phyloP scores from a whole-genome alignment of 2,888 invertebrate genomes.

The Zygaena filipendulae region DNA sequence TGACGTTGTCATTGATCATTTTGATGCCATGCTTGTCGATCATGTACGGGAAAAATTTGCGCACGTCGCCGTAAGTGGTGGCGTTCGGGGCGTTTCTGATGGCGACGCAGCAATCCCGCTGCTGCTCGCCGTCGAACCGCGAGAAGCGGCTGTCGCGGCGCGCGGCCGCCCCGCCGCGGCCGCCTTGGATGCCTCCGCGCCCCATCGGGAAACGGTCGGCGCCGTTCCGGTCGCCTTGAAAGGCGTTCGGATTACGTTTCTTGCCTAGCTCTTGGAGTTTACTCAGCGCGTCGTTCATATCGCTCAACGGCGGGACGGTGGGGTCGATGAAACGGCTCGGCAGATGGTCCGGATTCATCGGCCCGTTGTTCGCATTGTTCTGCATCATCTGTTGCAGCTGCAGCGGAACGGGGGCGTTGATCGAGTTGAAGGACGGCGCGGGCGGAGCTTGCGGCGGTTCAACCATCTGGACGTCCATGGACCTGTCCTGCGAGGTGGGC shows the following conservation, averaged over 20 bases:
- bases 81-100: constrained; percentile 78
- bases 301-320: no score
- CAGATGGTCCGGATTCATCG: constrained; percentile 16
- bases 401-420: constrained; percentile 16
- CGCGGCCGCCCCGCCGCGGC: constrained; percentile 25
- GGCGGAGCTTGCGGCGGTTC: constrained; percentile 17
- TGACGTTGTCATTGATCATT: constrained; percentile 82
- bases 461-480: constrained; percentile 16
- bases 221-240: constrained; percentile 46
- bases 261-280: constrained; percentile 61
- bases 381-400: constrained; percentile 20
- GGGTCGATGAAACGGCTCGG: constrained; percentile 35
- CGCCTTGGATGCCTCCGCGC: constrained; percentile 21
- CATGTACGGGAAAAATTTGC: constrained; percentile 85
- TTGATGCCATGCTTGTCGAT: constrained; percentile 88
- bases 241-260: constrained; percentile 70
- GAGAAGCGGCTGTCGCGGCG: constrained; percentile 34
- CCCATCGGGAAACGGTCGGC: constrained; percentile 22
- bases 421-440: constrained; percentile 18
- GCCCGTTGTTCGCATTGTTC: constrained; percentile 22
- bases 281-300: constrained; percentile 39
- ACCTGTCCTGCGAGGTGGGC: constrained; percentile 35
- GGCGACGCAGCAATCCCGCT: constrained; percentile 71
- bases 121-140: constrained; percentile 36
- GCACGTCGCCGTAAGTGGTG: constrained; percentile 82